phyloP scores from a whole-genome alignment of 2,113 vertebrate species.

The Podarcis raffonei region DNA sequence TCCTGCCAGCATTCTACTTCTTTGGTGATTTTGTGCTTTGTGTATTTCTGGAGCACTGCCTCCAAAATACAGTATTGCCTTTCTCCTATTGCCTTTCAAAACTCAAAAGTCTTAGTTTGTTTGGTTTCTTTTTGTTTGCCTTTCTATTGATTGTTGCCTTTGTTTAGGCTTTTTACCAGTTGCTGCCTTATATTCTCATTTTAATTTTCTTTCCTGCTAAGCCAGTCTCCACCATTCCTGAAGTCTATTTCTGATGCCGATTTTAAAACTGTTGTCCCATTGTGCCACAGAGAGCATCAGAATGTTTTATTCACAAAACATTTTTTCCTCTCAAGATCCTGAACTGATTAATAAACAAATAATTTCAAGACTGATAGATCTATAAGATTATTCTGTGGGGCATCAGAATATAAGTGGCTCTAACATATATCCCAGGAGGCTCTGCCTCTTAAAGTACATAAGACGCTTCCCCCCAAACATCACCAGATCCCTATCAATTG shows the following conservation, averaged over 20 bases:
- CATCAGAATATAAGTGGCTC: not conserved
- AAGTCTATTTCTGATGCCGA: not conserved
- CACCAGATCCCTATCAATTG: not conserved
- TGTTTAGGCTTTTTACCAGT: not conserved
- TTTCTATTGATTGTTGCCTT: not conserved
- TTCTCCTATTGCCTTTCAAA: not conserved
- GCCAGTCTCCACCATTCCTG: not conserved
- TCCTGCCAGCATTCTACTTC: conserved; percentile 27
- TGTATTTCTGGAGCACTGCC: not conserved
- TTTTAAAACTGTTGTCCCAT: not conserved
- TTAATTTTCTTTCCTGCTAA: not conserved
- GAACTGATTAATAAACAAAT: not conserved
- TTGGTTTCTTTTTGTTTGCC: not conserved
- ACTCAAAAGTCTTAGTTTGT: not conserved
- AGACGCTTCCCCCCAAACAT: not conserved
- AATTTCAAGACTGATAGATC: not conserved
- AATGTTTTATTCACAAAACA: not conserved
- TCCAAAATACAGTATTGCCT: not conserved
- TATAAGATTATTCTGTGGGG: not conserved
- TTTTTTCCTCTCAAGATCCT: not conserved
- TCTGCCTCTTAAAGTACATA: not conserved
- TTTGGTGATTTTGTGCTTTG: conserved; percentile 2
- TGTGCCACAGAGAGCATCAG: not conserved
- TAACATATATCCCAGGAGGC: not conserved
- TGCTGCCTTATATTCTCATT: not conserved